Evolutionary conservation across 2,797 vertebrate species (phyloP), one percentile per base, ranked within the genome.

Genomic region (Peromyscus nudipes): DNA sequence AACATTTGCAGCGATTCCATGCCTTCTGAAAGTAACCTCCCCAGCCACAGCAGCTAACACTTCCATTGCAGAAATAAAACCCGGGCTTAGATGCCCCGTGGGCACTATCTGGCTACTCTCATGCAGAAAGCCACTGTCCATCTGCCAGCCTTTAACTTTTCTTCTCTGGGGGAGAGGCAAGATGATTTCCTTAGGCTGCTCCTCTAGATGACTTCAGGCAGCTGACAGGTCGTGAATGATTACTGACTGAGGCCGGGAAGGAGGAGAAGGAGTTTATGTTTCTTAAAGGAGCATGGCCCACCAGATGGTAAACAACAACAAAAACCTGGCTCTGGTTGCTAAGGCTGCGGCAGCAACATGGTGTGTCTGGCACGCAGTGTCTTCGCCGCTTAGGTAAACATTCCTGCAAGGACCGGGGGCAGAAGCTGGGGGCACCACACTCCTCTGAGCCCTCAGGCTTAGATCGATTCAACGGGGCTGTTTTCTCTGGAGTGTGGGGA

Each of bases 11-110:
- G 98, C 43, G 94, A 97, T 64, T 60, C 97, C 98, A 98, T 55
- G 95, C 98, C 98, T 99, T 98, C 98, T 98, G 98, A 98, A 98
- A 97, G 98, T 96, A 98, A 98, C 95, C 98, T 97, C 98, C 97
- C 98, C 96, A 98, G 95, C 94, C 98, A 96, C 92, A 71, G 97
- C 90, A 40, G 52, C 91, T 55, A 87, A 76, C 2, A 27, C 40
- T 91, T 69, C 81, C 91, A 91, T 94, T 94, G 96, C 73, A n/a
- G 93, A 95, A 97, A 96, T 91, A 96, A 94, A 93, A 97, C 95
- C 89, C 98, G 98, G 73, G 49, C 60, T 96, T 95, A 4, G 84
- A 97, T 89, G 96, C 98, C 77, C 97, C 98, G 97, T 89, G 27
- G 12, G 83, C 60, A 64, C 82, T 88, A 95, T 99, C 98, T 99